These are phyloP conservation scores for Hylia prasina DNA, from an alignment of 2,113 vertebrate species.

Conservation along the genomic window DNA sequence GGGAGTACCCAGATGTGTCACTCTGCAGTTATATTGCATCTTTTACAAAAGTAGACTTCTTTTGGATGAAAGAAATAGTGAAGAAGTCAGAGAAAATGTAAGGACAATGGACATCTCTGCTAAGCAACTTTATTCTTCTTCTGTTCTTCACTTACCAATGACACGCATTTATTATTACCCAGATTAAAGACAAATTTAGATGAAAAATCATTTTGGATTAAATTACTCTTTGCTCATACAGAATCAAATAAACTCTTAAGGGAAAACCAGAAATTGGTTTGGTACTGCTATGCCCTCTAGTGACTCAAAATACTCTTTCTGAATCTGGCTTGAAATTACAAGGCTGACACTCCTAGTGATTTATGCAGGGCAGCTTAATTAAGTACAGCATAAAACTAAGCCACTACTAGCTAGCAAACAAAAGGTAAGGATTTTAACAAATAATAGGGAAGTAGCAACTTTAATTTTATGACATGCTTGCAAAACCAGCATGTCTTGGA, in stretches of 20 bases:
- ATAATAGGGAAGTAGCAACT: not conserved
- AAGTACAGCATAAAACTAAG: not conserved
- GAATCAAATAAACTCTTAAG: not conserved
- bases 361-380: not conserved
- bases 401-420: not conserved
- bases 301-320: conserved; percentile 18
- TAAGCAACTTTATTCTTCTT: not conserved
- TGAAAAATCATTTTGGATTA: not conserved
- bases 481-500: not conserved
- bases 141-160: not conserved
- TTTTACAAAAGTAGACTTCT: not conserved
- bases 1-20: not conserved
- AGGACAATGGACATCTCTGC: not conserved
- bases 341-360: not conserved
- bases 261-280: not conserved
- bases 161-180: not conserved
- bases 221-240: not conserved
- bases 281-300: conserved; percentile 52
- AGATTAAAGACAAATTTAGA: not conserved
- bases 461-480: not conserved
- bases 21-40: not conserved
- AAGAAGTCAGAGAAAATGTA: not conserved
- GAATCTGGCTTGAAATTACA: not conserved
- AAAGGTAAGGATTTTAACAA: not conserved
- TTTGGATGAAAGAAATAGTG: not conserved